Evolutionary conservation across 35 echinoderm and acorn worm genomes (phyloP), one percentile per base, ranked within the genome.

Genomic region (Heliocidaris tuberculata): DNA sequence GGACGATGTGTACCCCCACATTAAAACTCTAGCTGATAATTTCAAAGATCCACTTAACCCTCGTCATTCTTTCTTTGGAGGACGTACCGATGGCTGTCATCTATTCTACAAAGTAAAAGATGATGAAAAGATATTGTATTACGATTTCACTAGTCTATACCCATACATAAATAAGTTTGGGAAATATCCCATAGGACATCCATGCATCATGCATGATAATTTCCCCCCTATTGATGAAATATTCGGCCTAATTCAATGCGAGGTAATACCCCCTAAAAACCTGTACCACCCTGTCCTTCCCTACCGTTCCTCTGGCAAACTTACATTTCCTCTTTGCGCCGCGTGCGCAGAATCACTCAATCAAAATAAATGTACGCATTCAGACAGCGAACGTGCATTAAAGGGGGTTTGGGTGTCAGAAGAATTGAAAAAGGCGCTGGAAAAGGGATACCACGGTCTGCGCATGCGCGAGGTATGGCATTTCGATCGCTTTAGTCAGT

Each of bases 221-320:
- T 60, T 93, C 32, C 27, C 60, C 85, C 52, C 56, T 35, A 0
- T 92, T n/a, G 90, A 93, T 85, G 19, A 95, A 48, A 49, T 48
- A 6, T 95, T 93, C 86, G 95, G 95, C 71, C 65, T 95, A 4
- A 93, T 95, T 29, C 92, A 95, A 47, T 95, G 95, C 78, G 54
- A 61, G 48, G 27, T 95, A 24, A 47, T 31, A 15, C 95, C 95
- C 13, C 92, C 95, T 31, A 65, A 52, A 48, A 17, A 89, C n/a
- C n/a, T n/a, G 31, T 95, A 48, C 49, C 92, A 85, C 47, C 61
- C 89, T 0, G 95, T 86, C 27, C 60, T 95, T 7, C 95, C 95
- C 7, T 86, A 93, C 42, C 29, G 78, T 13, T 42, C 30, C 50
- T 93, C 92, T 24, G 70, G 47, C 6, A 95, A 95, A 48, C 85